Evolutionary conservation across 2,888 invertebrate genomes (phyloP), one percentile per base, ranked within the genome.

Genomic region (Tiliacea citrago): DNA sequence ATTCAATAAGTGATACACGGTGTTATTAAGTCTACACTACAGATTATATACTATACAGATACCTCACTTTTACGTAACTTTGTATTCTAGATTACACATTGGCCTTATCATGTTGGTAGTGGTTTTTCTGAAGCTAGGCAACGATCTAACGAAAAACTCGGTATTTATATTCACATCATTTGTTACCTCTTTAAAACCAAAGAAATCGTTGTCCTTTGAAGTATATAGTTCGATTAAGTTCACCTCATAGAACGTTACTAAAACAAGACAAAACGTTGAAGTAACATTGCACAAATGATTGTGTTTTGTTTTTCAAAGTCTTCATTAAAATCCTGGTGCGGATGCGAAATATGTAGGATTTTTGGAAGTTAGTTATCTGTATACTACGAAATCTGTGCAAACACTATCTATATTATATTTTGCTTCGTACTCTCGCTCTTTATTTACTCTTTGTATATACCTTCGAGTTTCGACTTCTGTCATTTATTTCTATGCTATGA

Each of bases 401-500:
- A 84, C 63, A 68, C 79, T 67, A 29, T 79, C 66, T 69, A 66
- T 47, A 68, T 73, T 75, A 75, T 85, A 87, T 88, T 90, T 91
- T 92, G 93, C 94, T 94, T 94, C 92, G 90, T 92, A 88, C 85
- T 90, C 90, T 93, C 88, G 95, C 94, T 93, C 90, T 89, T 91
- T 90, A 86, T 89, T 89, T 88, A 84, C 75, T 88, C 85, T 88
- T 82, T 89, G 87, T 86, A 88, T 83, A 85, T 89, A 87, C 81
- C 35, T 77, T 73, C 73, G 55, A 80, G 73, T 79, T 81, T 83
- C 73, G 67, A 79, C 77, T 88, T 85, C 60, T 66, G 68, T 86
- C 78, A 78, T 85, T 86, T 87, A 77, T 83, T 80, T 76, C 72
- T 84, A 77, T 75, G 91, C 89, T 89, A 89, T 86, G 79, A 79